Conservation (phyloP, 2,113 vertebrate species). For the Xenopus laevis region DNA sequence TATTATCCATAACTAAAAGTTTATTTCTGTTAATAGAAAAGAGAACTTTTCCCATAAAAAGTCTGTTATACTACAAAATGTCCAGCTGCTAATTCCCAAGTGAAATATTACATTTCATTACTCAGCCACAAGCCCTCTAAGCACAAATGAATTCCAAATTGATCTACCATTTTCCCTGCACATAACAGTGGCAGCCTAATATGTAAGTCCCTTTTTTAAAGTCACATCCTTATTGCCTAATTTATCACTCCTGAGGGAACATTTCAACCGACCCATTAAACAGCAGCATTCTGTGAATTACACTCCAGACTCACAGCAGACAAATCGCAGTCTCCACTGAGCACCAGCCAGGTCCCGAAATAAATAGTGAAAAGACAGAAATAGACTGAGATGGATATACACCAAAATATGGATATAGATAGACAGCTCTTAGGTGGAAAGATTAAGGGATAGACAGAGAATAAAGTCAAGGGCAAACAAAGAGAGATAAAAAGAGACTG, state of each 20-base stretch:
- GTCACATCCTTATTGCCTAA: constrained; percentile 39
- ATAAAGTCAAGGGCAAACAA: no score
- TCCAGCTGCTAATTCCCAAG: background rate
- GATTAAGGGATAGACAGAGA: no score
- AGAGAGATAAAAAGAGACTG: no score
- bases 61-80: background rate
- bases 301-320: background rate
- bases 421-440: no score
- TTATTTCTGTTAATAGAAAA: background rate
- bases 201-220: background rate
- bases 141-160: constrained; percentile 44
- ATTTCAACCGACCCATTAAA: constrained; percentile 8
- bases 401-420: no score
- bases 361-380: no score
- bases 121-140: constrained; percentile 48
- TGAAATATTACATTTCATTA: constrained; percentile 49
- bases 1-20: no score
- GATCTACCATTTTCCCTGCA: constrained; percentile 1
- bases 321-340: background rate
- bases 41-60: background rate
- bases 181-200: constrained; percentile 3
- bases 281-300: constrained; percentile 4
- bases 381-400: no score
- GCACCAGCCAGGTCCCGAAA: no score
- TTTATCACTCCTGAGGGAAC: constrained; percentile 38